Evolutionary conservation across 2,113 vertebrate species (phyloP), one percentile per base, ranked within the genome.

Genomic region (Siniperca knerii): DNA sequence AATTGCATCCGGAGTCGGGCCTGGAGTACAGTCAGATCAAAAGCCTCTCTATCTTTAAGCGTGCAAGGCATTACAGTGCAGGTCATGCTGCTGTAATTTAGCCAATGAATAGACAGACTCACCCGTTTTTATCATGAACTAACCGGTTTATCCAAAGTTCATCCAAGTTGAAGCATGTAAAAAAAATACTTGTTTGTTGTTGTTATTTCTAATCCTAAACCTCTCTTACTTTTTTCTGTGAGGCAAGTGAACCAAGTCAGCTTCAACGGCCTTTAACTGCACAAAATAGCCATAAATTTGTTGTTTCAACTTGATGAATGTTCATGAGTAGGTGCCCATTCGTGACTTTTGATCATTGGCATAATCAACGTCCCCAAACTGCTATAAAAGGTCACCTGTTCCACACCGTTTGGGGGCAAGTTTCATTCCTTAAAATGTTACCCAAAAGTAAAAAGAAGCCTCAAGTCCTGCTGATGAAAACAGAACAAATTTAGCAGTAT

Each of bases 31-130:
- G 78, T 69, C 70, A 11, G 35, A 61, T 87, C 35, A 87, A 79
- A 88, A 81, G 44, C 18, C 84, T 77, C 77, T 81, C 65, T 64
- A 75, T 90, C 33, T 85, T 69, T 42, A 71, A 48, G 72, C 8
- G 25, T 70, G 83, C 52, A 25, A 37, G 23, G 81, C 42, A 15
- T 84, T 5, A 82, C 15, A 33, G 54, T 33, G 64, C 65, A 69
- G 76, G 72, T 83, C 65, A 64, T n/a, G 76, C 40, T 8, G 6
- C 70, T 82, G 70, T 60, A 64, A 80, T 74, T 33, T 37, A 64
- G 52, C 70, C 35, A 33, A 64, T 48, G 58, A 75, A 54, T 8
- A 73, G 13, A 0, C 29, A 72, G 40, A 77, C 54, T 35, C 58
- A 33, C 2, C 35, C 33, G 58, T 16, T 81, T 85, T 25, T 42